Base-by-base conservation (phyloP, 2,113 vertebrate genomes). In the Agapornis roseicollis region DNA sequence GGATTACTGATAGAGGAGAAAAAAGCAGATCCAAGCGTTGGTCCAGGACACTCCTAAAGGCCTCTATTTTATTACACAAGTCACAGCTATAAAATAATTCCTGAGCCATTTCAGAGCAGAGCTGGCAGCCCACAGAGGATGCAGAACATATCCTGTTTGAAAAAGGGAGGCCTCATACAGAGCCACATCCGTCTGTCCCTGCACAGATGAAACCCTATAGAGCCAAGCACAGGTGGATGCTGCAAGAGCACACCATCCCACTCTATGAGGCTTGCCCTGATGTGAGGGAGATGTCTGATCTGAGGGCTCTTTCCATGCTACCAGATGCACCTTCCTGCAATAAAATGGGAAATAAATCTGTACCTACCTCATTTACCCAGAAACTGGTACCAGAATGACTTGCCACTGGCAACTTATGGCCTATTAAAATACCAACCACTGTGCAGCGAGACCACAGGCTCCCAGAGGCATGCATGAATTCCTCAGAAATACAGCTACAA, bases 401-500 rank as follows among this genome's bases (percentile, higher is more conserved):
- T 92, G 92, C 96, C 86, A 82, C 2, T 37, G 96, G 92, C 86
- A 90, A 56, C 66, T 94, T 85, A n/a, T 0, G 37, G 77, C 47
- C 92, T 93, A 93, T 91, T 93, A 92, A 96, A 95, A 95, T 89
- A 81, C 77, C 80, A 93, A 79, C 77, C 1, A 7, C 73, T 35
- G 77, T 39, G 96, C 70, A 79, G 52, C 0, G 17, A 81, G 83
- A 82, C 52, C 85, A 93, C 65, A 90, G 88, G 77, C 69, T 93
- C 73, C 92, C 0, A 0, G 74, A 92, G 92, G 92, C 90, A 81
- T 0, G 17, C 77, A 42, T 5, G 47, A 81, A 95, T 87, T 90
- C 88, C 85, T 96, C 88, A 72, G 86, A 94, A 90, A 95, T 79
- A 72, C 83, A 93, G 61, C 85, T 94, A 50, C 88, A 86, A 89